Base-by-base conservation (phyloP, 1,140 invertebrate species). In the Drosophila suzukii region DNA sequence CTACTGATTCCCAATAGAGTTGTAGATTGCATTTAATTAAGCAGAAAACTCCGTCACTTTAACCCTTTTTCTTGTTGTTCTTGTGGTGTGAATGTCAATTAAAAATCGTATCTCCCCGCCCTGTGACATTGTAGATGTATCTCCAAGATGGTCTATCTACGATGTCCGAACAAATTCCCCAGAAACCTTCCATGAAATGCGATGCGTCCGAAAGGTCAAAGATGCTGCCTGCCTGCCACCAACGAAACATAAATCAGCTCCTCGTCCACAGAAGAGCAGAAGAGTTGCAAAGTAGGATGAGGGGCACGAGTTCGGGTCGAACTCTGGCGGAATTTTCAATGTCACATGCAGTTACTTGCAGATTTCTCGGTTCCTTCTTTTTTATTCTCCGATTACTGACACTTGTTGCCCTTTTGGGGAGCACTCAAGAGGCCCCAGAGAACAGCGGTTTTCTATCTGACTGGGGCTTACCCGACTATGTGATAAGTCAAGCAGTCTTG, bases 11-110 rank as follows among this genome's bases (percentile, higher is more conserved):
- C 30, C 60, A 83, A 83, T 83, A 83, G 81, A 83, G 81, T 79
- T 83, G 80, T 84, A 77, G 72, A 76, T 80, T 76, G 78, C 56
- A 83, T 75, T 82, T 83, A 83, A 82, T 82, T 82, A 83, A 78
- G 8, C 55, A 34, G 61, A 41, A 47, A 67, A 62, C 50, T 12
- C 39, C 12, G 12, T 56, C 49, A 24, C 10, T n/a, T 32, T 0
- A n/a, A 34, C 17, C 20, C 24, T 32, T 24, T 46, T 74, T 7
- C 0, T 32, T 10, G 32, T 34, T 34, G 15, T 44, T 6, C 7
- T 6, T 7, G 17, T 39, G 34, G 44, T 58, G 63, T 76, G 63
- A 60, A 76, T 80, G 75, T 78, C 75, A 79, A 76, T 75, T 68
- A 51, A 55, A 77, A 46, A 75, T 75, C 46, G 61, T 72, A 70